A percentile compares a stretch with the other conserved stretches of the same genome.
Evolutionary conservation across 2,797 vertebrate species (phyloP).

Genomic region (Enteromius viviparus): DNA sequence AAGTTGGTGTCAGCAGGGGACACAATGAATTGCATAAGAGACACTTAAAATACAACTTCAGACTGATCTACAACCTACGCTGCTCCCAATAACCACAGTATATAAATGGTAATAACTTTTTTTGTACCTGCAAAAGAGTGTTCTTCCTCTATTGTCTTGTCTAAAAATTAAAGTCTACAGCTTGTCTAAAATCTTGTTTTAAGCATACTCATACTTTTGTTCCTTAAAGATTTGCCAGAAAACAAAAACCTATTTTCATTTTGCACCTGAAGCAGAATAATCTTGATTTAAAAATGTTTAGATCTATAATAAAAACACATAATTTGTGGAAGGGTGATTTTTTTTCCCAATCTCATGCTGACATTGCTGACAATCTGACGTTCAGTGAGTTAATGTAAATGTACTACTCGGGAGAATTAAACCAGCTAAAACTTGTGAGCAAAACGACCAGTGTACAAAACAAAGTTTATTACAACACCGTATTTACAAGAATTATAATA

Average conservation of each 20-base stretch:
- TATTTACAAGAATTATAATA: slow-evolving; percentile 36
- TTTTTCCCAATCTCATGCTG: neutral
- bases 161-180: no score
- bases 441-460: neutral
- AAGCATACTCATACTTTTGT: neutral
- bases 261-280: neutral
- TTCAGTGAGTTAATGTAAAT: neutral
- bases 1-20: neutral
- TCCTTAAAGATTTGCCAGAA: neutral
- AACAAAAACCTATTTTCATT: neutral
- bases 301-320: neutral
- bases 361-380: neutral
- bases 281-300: neutral
- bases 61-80: neutral
- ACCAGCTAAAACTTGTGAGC: neutral
- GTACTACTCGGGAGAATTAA: neutral
- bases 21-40: neutral
- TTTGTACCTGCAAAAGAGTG: neutral
- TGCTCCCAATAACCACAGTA: neutral
- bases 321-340: neutral
- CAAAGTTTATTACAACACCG: slow-evolving; percentile 26
- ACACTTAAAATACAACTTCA: neutral
- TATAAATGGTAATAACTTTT: neutral
- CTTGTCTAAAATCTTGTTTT: neutral
- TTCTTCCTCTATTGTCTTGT: neutral